Evolutionary conservation across 1,140 invertebrate genomes (phyloP), one percentile per base, ranked within the genome.

Genomic region (Idris sp.): DNA sequence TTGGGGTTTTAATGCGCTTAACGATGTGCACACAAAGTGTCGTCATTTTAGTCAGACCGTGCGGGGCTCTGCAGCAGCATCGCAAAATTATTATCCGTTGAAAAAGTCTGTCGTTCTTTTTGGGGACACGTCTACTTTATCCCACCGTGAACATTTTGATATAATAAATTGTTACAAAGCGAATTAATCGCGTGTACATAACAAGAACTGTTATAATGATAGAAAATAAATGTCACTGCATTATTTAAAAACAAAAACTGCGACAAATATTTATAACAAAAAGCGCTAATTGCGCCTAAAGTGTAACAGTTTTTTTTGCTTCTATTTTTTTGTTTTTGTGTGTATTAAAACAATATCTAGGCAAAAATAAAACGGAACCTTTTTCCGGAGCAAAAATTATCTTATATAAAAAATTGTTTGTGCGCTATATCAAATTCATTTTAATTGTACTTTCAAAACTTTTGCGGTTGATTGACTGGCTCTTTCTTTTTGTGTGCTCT

Each of bases 1-100:
- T 67, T 41, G 48, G 40, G 58, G 35, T 69, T 75, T 75, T 69
- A 69, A 69, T 69, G 44, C 58, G 64, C 64, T 75, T 75, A 69
- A 75, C 64, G 61, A 59, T 51, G 58, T 59, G 51, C 58, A 69
- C 51, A 61, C 51, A 53, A 30, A 51, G 40, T 56, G 43, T 19
- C 22, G 18, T 41, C 46, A 40, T 22, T 53, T 48, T 30, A 36
- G 33, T 48, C 19, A 25, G 22, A 62, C 26, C 36, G 48, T 51
- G 48, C 68, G 19, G 2, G 19, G 19, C 56, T 67, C 68, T 67
- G 35, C 16, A 36, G n/a, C n/a, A 54, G 54, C 56, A 74, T 74
- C 61, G 35, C 16, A 36, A 46, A 64, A 65, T 74, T 74, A 74
- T 59, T 19, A 33, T 41, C 38, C 54, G 54, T 15, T 61, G 54